Evolutionary conservation across 1,140 invertebrate species (phyloP), one percentile per base, ranked within the genome.

Genomic region (Danaus plexippus): DNA sequence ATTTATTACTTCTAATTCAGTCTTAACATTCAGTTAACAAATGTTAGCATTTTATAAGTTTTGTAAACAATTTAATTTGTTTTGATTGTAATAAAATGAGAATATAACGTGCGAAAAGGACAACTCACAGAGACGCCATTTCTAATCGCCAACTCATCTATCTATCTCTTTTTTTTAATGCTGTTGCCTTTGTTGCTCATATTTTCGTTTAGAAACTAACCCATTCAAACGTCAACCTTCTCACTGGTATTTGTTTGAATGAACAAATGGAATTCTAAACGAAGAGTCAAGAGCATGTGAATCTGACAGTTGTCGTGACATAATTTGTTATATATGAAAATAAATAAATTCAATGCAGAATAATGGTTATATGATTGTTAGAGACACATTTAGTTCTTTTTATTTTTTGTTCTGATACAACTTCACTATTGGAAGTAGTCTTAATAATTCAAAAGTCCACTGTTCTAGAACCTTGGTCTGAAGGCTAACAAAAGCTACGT

Each of bases 71-170:
- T 56, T 66, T 61, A 67, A 61, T 41, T 66, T 73, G 71, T 73
- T 75, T 71, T 75, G 68, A 67, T 71, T 61, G 59, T 58, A 63
- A 61, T 61, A 76, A 75, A 71, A 69, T 70, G 61, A 66, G 60
- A 74, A 67, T 71, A 66, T 67, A 60, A 68, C 52, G 78, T 78
- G 78, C 74, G 78, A 83, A 79, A 85, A 80, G 75, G 82, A 85
- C 82, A 85, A 81, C 82, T 85, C 82, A 80, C 65, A 71, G 51
- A 69, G 82, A 83, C 80, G 82, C 82, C 82, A 85, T 85, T 74
- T 80, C 71, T 74, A 57, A 66, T 69, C 61, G 59, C 54, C 52
- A 57, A 55, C 44, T 42, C 15, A 43, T 63, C 46, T 52, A 11
- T 43, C 55, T 57, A 13, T 62, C 57, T 57, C 52, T 49, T 40